Base-by-base conservation (phyloP, 2,888 invertebrate species). In the Tillus elongatus region DNA sequence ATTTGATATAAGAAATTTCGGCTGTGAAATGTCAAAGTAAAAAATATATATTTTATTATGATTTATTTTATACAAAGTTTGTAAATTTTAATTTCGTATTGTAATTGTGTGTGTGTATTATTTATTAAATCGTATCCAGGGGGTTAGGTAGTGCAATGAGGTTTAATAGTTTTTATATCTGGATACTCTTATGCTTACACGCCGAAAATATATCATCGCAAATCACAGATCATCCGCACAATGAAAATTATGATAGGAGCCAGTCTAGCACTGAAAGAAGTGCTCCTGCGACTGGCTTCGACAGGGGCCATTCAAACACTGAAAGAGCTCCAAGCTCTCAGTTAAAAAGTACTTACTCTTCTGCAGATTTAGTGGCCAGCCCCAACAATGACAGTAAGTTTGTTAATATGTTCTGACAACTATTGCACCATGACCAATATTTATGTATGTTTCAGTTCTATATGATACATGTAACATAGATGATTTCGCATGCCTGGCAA, bases 401-500 rank as follows among this genome's bases (percentile, higher is more conserved):
- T 19, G 24, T 19, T 19, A 19, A 6, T 19, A 8, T 8, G 6
- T 19, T 19, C 6, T n/a, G 6, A 19, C n/a, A 8, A 19, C 24
- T 19, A 19, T 19, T 19, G n/a, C n/a, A n/a, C n/a, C n/a, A n/a
- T n/a, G n/a, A n/a, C 24, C 6, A 8, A 8, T 19, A 19, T 19
- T 19, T 19, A 8, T n/a, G 6, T 19, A 36, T 31, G 28, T 54
- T 52, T 16, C 27, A 54, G 57, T 47, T 38, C 39, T 46, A 26
- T 50, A 49, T 27, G 70, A 71, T 43, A 68, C 68, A 40, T 75
- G 75, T 56, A 60, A 53, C 38, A 73, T 76, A 60, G 85, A 87
- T 57, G 87, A 87, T 64, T 70, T 81, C 43, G 74, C 79, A 46
- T 88, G 87, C 58, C 74, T 85, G 49, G 72, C 74, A 35, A 74